Evolutionary conservation across 2,888 invertebrate species (phyloP).

Genomic region (Hartigia nigra): DNA sequence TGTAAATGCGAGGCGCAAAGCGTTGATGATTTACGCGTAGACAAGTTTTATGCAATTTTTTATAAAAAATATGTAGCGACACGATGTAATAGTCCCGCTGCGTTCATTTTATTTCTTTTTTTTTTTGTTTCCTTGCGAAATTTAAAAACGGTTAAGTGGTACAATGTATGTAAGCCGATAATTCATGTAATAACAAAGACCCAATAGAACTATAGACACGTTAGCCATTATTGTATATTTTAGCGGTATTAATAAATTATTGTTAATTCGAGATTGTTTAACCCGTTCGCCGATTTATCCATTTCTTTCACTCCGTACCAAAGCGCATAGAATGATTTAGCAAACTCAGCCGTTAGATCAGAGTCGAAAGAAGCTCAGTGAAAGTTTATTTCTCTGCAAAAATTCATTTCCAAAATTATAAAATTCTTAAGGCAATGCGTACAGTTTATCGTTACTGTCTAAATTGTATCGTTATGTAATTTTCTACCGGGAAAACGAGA

Average conservation of each 20-base stretch:
- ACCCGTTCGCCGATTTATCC: background rate
- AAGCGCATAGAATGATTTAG: background rate
- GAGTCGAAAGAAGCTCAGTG: slow-evolving; percentile 39
- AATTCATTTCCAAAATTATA: slow-evolving; percentile 11
- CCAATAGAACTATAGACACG: background rate
- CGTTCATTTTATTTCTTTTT: background rate
- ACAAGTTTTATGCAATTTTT: background rate
- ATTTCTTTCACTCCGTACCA: background rate
- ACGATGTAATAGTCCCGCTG: background rate
- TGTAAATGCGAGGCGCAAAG: background rate
- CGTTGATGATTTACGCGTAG: background rate
- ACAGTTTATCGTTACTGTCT: background rate
- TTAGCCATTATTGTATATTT: slow-evolving; percentile 18
- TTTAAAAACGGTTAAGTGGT: background rate
- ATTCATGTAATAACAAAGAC: background rate
- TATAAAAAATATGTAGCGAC: background rate
- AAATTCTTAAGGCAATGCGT: background rate
- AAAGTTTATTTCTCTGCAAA: slow-evolving; percentile 43
- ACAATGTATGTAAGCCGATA: background rate
- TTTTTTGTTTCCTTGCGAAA: background rate
- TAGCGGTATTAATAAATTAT: slow-evolving; percentile 23
- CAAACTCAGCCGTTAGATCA: background rate
- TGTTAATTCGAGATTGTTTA: slow-evolving; percentile 19
- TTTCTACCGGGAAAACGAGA: background rate
- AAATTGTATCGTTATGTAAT: background rate